Percentiles rank a stretch among this genome's conserved stretches.
These are phyloP conservation scores for Phasianus colchicus DNA, from an alignment of 2,113 vertebrate genomes.

Conservation along the genomic window DNA sequence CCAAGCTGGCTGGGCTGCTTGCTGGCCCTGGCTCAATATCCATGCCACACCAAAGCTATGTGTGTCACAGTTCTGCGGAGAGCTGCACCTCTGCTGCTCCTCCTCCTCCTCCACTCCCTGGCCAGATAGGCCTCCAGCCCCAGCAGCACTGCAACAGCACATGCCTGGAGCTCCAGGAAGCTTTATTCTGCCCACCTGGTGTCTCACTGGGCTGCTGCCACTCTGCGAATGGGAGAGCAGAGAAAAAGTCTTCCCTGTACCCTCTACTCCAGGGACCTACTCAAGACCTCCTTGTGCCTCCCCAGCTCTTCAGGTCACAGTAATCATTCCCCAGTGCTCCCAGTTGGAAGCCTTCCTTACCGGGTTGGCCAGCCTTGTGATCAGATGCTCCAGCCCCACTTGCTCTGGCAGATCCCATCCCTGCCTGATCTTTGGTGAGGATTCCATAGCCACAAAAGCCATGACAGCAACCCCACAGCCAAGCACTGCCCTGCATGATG, in stretches of 20 bases:
- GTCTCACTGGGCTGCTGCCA: background rate
- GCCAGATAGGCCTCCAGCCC: background rate
- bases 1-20: background rate
- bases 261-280: accelerated
- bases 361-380: background rate
- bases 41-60: accelerated
- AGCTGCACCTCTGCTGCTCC: background rate
- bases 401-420: background rate
- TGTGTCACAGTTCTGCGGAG: background rate
- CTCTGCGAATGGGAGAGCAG: accelerated
- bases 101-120: background rate
- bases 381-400: background rate
- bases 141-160: accelerated
- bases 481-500: background rate
- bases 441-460: background rate
- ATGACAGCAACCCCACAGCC: accelerated
- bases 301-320: background rate
- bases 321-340: background rate
- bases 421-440: background rate
- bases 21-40: background rate
- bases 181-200: background rate
- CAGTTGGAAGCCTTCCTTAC: background rate
- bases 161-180: background rate
- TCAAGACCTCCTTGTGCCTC: background rate
- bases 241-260: background rate